These are phyloP conservation scores for Notodonta dromedarius DNA, from an alignment of 2,888 invertebrate species.

Conservation along the genomic window DNA sequence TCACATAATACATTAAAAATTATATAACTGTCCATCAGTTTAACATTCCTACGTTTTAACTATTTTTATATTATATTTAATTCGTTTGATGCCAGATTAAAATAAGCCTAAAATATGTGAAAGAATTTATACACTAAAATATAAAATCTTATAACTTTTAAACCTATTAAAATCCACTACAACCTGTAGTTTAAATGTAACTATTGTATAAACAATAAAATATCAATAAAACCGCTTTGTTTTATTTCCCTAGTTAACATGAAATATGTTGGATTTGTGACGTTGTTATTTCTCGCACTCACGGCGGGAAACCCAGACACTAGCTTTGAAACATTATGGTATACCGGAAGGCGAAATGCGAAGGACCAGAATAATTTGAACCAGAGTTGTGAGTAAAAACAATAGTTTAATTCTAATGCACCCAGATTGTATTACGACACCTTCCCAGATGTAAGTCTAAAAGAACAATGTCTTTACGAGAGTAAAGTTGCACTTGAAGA, in stretches of 20 bases:
- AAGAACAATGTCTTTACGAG: too few relatives aligned
- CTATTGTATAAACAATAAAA: slow-evolving; percentile 5
- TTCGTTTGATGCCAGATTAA: not conserved
- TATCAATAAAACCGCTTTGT: not conserved
- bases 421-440: too few relatives aligned
- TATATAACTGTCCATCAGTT: too few relatives aligned
- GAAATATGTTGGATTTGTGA: slow-evolving; percentile 10
- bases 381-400: slow-evolving; percentile 41
- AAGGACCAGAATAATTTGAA: slow-evolving; percentile 23
- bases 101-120: not conserved
- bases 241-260: slow-evolving; percentile 2
- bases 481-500: too few relatives aligned
- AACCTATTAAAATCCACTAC: not conserved
- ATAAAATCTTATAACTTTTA: not conserved
- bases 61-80: not conserved
- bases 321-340: slow-evolving; percentile 7
- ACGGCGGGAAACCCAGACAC: slow-evolving; percentile 10
- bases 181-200: not conserved
- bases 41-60: not conserved
- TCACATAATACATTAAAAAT: too few relatives aligned
- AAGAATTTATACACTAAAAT: too few relatives aligned
- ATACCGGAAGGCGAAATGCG: slow-evolving; percentile 14
- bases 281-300: slow-evolving; percentile 7
- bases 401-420: too few relatives aligned
- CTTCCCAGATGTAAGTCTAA: too few relatives aligned